Evolutionary conservation across 2,888 invertebrate genomes (phyloP), one percentile per base, ranked within the genome.

Genomic region (Agrochola litura): DNA sequence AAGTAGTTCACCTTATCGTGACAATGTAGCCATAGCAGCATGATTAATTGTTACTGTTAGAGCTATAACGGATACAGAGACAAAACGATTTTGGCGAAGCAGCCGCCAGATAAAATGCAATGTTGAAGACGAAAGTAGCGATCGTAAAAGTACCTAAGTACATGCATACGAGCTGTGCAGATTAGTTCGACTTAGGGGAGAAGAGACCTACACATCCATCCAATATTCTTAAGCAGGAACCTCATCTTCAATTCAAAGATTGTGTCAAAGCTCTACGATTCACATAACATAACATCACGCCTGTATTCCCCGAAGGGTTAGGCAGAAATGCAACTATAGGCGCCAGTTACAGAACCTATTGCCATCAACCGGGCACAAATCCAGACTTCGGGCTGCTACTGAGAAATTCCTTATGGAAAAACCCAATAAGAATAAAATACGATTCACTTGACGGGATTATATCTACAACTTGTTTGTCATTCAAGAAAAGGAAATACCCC

Each of bases 391-490:
- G 49, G 16, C 49, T 16, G 2, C 6, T 52, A 19, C 19, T 52
- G 19, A 52, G 19, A 19, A 52, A 52, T 19, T 19, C 19, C 19
- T 0, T 8, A 19, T 52, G 52, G 52, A 52, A 6, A 52, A 19
- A 52, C 19, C 19, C 52, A 52, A 5, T 16, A 14, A 16, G 52
- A 52, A 52, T 52, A 52, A 52, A 19, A 52, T 56, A 56, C 6
- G n/a, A 25, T 16, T 14, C 14, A 14, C 5, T 19, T 16, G 0
- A 56, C 25, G 25, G 19, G 58, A 60, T 69, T 37, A 68, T 43
- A n/a, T 30, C n/a, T 25, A 56, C 16, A 56, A 63, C 56, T 67
- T 81, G 66, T 81, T 81, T 71, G 58, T 52, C 25, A 76, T 52
- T 66, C 43, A 63, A 8, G 2, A 61, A 61, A 61, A 43, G 67